A percentile compares a stretch with the other conserved stretches of the same genome.
These are phyloP conservation scores for Agelaius phoeniceus DNA, from an alignment of 2,113 vertebrate species.

Conservation along the genomic window DNA sequence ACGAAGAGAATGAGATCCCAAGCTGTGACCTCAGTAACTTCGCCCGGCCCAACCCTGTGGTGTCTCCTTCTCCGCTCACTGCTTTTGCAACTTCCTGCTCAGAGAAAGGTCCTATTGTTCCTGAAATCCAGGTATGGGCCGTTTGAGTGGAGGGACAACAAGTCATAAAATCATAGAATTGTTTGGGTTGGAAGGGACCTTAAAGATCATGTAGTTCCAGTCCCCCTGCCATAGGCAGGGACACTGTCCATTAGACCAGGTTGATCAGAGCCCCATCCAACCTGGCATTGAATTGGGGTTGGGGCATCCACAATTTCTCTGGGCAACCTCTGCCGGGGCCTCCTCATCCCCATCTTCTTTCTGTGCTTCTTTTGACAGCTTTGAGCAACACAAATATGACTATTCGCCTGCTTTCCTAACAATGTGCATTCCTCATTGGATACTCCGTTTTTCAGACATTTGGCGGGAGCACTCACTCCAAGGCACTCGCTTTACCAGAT, in stretches of 20 bases:
- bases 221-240: background rate
- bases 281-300: background rate
- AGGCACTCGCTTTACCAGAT: background rate
- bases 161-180: background rate
- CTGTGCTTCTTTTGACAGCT: constrained; percentile 22
- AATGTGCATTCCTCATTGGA: accelerated
- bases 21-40: constrained; percentile 98
- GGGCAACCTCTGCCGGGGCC: background rate
- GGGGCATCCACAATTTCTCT: background rate
- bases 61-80: constrained; percentile 90
- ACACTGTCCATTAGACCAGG: background rate
- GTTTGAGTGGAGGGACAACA: background rate
- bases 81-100: constrained; percentile 91
- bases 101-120: constrained; percentile 87
- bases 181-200: background rate
- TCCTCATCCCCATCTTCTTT: background rate
- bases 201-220: background rate
- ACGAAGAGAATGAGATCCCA: constrained; percentile 97
- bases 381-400: background rate
- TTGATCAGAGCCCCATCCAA: background rate
- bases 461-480: background rate
- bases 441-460: background rate
- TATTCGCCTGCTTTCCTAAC: background rate
- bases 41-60: constrained; percentile 87
- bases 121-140: constrained; percentile 91